These are phyloP conservation scores for Anser brachyrhynchus DNA, from an alignment of 2,113 vertebrate species.

Conservation along the genomic window DNA sequence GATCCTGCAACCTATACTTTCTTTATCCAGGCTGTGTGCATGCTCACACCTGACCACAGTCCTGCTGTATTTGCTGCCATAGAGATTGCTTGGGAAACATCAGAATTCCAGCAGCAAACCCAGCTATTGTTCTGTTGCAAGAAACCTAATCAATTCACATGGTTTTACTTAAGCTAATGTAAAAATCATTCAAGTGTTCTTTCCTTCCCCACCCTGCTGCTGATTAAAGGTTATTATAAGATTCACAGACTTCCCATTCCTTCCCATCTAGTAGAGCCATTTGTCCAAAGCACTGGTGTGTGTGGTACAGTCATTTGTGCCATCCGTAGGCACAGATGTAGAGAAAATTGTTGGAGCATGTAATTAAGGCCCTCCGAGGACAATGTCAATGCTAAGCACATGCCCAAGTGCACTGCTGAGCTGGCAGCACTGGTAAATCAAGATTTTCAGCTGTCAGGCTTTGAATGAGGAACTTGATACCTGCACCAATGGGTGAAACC, in stretches of 20 bases:
- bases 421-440: not conserved
- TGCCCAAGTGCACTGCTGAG: not conserved
- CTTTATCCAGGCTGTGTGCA: not conserved
- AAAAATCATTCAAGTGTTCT: not conserved
- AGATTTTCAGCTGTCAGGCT: not conserved
- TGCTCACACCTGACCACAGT: conserved; percentile 18
- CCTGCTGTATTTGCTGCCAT: not conserved
- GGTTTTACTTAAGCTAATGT: not conserved
- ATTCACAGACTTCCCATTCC: not conserved
- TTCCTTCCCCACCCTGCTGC: not conserved
- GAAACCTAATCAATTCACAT: not conserved
- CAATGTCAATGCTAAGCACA: not conserved
- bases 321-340: not conserved
- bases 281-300: not conserved
- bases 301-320: not conserved
- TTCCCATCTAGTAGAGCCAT: not conserved
- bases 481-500: not conserved
- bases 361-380: not conserved
- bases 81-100: not conserved
- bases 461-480: not conserved
- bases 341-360: not conserved
- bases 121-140: not conserved
- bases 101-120: not conserved
- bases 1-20: not conserved
- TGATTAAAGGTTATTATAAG: not conserved